Base-by-base conservation (phyloP, 2,113 vertebrate genomes). In the Lepus americanus region DNA sequence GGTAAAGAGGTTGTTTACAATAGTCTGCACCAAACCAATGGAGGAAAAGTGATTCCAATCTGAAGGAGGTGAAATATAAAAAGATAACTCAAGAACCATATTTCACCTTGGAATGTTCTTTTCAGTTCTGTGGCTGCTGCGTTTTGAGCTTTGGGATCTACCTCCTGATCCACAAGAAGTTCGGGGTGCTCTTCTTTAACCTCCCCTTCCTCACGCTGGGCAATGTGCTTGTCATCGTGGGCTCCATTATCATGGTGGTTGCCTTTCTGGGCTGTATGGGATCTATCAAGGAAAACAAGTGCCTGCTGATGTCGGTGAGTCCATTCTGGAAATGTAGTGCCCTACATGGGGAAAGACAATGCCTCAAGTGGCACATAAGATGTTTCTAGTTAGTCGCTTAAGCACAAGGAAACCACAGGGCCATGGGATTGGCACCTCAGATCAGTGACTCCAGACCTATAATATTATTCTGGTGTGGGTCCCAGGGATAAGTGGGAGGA, bases 261-360 rank as follows among this genome's bases (percentile, higher is more conserved):
- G 99, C 99, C 86, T 99, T 99, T 97, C 97, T 99, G 88, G 99
- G 99, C 14, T 99, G 99, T 96, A 98, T 99, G 96, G 99, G 99
- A 0, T 98, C 99, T 13, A 98, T 99, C 82, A 99, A 99, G 87
- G 99, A 99, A 89, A 99, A 99, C 97, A 99, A 99, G 85, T 99
- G 99, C 51, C 98, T 99, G 33, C 98, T 99, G 53, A 97, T 99
- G 95, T 98, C 98, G 93, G 99, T 99, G 97, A 91, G 95, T 97
- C 53, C 59, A 76, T 72, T 6, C 22, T 90, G 31, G 2, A 79
- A 17, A 69, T 31, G 33, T 67, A 23, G 10, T 89, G 5, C 1
- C 63, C 33, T 81, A 39, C 39, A 29, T 22, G 3, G 19, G 10
- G 49, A 25, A 19, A 33, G 3, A 73, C 70, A 10, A 49, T 70